These are phyloP conservation scores for Epirrhoe tristata DNA, from an alignment of 2,888 invertebrate species.

Conservation along the genomic window DNA sequence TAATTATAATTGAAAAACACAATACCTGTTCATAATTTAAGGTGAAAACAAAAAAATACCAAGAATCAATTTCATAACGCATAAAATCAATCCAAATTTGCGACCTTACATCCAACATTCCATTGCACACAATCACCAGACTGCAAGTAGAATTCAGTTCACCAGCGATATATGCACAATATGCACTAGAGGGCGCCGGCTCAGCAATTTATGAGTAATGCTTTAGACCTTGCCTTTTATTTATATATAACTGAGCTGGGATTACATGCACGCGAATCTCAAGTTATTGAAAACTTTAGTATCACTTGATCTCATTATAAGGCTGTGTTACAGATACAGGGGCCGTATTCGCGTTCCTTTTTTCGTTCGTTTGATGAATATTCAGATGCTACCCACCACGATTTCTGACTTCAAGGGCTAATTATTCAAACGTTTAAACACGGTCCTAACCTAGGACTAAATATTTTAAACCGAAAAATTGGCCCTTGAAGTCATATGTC, in stretches of 20 bases:
- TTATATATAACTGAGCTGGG: constrained; percentile 67
- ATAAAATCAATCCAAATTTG: constrained; percentile 38
- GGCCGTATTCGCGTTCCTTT: too few species aligned
- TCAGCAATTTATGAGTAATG: constrained; percentile 67
- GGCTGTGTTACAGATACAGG: too few species aligned
- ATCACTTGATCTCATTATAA: not conserved
- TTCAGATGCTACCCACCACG: too few species aligned
- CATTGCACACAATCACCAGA: constrained; percentile 55
- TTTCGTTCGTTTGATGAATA: too few species aligned
- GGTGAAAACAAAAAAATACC: too few species aligned
- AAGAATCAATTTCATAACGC: constrained; percentile 30
- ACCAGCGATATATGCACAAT: constrained; percentile 43
- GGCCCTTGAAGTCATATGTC: too few species aligned
- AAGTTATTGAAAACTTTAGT: not conserved
- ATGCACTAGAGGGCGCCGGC: constrained; percentile 52
- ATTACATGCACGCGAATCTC: not conserved
- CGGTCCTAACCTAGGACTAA: too few species aligned
- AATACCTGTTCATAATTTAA: too few species aligned
- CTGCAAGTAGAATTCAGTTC: constrained; percentile 44
- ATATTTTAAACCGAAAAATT: too few species aligned
- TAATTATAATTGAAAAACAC: too few species aligned
- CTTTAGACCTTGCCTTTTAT: constrained; percentile 62
- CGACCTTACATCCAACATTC: constrained; percentile 52
- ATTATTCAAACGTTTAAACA: too few species aligned
- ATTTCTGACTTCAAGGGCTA: too few species aligned